Conservation (phyloP, 2,113 vertebrate species). For the Ailurus styani region DNA sequence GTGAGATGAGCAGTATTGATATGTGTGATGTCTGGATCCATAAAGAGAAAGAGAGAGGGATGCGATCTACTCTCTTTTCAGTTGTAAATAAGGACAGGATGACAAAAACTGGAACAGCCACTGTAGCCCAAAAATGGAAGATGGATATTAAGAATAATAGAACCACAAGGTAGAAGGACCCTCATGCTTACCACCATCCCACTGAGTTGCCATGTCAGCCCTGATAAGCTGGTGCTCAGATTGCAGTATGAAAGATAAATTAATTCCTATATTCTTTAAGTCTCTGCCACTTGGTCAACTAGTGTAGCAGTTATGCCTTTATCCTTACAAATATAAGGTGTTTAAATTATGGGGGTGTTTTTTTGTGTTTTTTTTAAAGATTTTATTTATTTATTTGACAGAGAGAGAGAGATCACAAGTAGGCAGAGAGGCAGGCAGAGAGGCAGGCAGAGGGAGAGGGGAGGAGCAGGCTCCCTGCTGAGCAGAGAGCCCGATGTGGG, state of each 20-base stretch:
- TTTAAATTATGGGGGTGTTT: background rate
- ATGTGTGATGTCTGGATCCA: background rate
- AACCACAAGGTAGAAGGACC: background rate
- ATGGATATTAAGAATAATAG: background rate
- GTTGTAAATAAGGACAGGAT: background rate
- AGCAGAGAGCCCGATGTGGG: too few relatives aligned
- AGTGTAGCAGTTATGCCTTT: background rate
- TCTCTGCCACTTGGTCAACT: background rate
- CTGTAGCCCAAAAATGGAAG: background rate
- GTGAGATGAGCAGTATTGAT: background rate
- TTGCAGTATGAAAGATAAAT: background rate
- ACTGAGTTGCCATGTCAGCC: background rate
- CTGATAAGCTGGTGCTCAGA: background rate
- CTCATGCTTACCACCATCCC: background rate
- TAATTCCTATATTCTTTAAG: background rate
- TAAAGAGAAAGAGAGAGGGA: background rate
- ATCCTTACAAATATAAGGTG: background rate
- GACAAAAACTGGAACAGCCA: background rate
- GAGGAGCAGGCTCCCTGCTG: too few relatives aligned
- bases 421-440: too few relatives aligned
- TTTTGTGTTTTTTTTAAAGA: too few relatives aligned
- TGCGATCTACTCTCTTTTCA: background rate
- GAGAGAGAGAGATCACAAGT: too few relatives aligned
- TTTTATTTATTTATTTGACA: too few relatives aligned
- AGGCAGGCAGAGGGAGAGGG: too few relatives aligned